phyloP scores from a whole-genome alignment of 2,113 vertebrate species.

The Cacatua alba region DNA sequence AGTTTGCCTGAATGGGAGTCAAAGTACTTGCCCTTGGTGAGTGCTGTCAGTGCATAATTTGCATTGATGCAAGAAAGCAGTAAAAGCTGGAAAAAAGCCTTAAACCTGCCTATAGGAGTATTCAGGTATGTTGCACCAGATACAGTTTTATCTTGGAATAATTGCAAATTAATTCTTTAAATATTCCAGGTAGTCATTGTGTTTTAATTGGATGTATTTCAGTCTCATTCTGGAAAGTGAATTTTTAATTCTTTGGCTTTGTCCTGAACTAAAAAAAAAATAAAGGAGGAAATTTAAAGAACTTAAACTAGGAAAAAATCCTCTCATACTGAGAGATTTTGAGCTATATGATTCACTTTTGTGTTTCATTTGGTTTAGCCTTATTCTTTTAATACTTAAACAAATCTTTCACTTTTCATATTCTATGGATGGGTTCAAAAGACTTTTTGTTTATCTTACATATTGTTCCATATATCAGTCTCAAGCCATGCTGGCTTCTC shows the following conservation, averaged over 20 bases:
- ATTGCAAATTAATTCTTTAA: neutral
- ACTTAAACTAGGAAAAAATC: neutral
- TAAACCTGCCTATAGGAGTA: neutral
- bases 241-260: neutral
- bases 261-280: neutral
- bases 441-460: slow-evolving; percentile 43
- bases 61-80: neutral
- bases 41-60: neutral
- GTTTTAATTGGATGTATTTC: neutral
- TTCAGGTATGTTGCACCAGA: neutral
- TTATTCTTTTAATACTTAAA: slow-evolving; percentile 53
- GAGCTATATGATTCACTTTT: neutral
- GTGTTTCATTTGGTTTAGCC: slow-evolving; percentile 4
- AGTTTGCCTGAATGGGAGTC: neutral
- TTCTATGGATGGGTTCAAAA: slow-evolving; percentile 24
- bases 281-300: neutral
- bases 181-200: neutral
- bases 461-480: slow-evolving; percentile 35
- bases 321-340: neutral
- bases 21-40: neutral
- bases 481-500: slow-evolving; percentile 48
- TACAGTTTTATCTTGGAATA: neutral
- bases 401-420: slow-evolving; percentile 23
- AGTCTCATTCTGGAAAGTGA: neutral
- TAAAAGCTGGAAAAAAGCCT: neutral